Evolutionary conservation across 2,888 invertebrate species (phyloP), one percentile per base, ranked within the genome.

Genomic region (Plebejus anna): DNA sequence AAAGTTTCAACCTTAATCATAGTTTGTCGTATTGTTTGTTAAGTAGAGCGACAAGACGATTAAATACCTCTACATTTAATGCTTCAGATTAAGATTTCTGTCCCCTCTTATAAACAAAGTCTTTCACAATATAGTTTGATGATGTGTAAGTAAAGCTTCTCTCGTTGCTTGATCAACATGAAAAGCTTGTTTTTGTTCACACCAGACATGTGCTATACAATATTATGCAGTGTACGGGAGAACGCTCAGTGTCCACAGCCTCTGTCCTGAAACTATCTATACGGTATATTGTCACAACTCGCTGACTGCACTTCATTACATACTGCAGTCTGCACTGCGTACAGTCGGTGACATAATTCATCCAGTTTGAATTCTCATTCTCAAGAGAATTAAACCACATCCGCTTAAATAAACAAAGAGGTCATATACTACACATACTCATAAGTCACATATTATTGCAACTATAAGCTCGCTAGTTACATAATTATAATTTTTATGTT

Each of bases 291-390:
- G 66, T 66, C 66, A 66, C 66, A 66, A 66, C 66, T 66, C 66
- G 66, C 36, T 66, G 36, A 66, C 66, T 66, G 32, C 66, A 66
- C 66, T 66, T 36, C 32, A 66, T 66, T 66, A 36, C 32, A 32
- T 66, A 66, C 13, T 11, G 47, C 7, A 42, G 0, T 5, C 13
- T 11, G 47, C 7, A 42, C 4, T 5, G 7, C 7, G 42, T 47
- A 51, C 51, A 47, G 47, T 47, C 9, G 9, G 47, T 9, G 9
- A 47, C 9, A 32, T 32, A 32, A 32, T 32, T 32, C 2, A 32
- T 32, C 32, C 32, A 32, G 32, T 32, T 32, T 32, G 32, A 32
- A 32, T 32, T 32, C 32, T 32, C 32, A 2, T 32, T 32, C 32
- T 32, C 32, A 2, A 32, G 1, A 32, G 32, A 32, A 32, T 32